Percentiles rank a stretch among this genome's conserved stretches.
phyloP scores from a whole-genome alignment of 2,113 vertebrate species.

The Microcebus lehilahytsara region DNA sequence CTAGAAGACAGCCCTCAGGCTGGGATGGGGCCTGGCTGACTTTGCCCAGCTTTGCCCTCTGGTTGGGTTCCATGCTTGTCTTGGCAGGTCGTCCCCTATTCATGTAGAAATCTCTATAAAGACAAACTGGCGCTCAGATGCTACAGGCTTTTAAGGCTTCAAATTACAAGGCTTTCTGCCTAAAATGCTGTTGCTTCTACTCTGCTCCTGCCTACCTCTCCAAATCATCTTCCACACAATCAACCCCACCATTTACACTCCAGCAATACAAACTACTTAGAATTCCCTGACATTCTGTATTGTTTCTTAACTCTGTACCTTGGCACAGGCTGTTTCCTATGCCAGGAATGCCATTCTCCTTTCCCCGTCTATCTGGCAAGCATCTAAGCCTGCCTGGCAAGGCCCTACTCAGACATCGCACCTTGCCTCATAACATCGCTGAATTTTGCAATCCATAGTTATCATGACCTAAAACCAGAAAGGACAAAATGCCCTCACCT shows the following conservation, averaged over 20 bases:
- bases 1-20: not conserved
- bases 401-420: not conserved
- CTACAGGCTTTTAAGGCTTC: not conserved
- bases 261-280: not conserved
- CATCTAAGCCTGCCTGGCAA: not conserved
- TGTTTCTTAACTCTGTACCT: not conserved
- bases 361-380: not conserved
- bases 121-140: not conserved
- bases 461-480: not conserved
- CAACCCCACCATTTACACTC: not conserved
- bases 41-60: constrained; percentile 31
- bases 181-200: not conserved
- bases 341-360: not conserved
- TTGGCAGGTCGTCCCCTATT: constrained; percentile 30
- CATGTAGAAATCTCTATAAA: constrained; percentile 5
- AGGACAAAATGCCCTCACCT: not conserved
- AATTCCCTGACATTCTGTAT: not conserved
- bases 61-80: constrained; percentile 39
- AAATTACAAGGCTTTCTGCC: not conserved
- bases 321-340: not conserved
- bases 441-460: not conserved
- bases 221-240: not conserved
- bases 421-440: not conserved
- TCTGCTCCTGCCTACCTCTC: not conserved
- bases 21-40: not conserved